Conservation (phyloP, 2,797 vertebrate genomes). For the Pantherophis vulpinus region DNA sequence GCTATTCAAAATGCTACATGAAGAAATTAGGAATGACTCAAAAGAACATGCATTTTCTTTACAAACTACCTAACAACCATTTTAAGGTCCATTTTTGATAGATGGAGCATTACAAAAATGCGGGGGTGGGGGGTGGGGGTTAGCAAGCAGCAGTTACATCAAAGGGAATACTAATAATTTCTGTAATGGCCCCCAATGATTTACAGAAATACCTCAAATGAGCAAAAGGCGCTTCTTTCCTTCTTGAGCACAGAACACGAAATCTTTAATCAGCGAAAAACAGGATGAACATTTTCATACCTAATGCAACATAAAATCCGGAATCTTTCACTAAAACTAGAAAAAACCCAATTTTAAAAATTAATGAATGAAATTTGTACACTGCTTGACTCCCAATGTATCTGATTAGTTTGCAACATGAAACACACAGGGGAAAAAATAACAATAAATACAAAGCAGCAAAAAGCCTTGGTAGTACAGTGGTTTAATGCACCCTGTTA, state of each 20-base stretch:
- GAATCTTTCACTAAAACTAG: not conserved
- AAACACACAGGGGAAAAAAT: not conserved
- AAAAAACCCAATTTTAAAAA: not conserved
- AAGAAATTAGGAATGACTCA: not conserved
- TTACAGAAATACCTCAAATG: not conserved
- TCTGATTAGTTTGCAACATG: not conserved
- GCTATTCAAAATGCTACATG: not conserved
- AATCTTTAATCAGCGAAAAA: not conserved
- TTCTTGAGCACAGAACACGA: not conserved
- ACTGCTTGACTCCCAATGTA: not conserved
- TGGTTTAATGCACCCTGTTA: too few species aligned
- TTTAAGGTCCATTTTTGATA: not conserved
- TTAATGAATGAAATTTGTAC: not conserved
- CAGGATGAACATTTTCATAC: not conserved
- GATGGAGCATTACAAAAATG: not conserved
- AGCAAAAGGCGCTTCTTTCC: not conserved
- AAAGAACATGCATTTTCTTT: not conserved
- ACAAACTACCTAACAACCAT: not conserved
- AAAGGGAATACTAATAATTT: not conserved
- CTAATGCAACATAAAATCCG: not conserved
- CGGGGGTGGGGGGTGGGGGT: rapidly evolving
- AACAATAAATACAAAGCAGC: not conserved
- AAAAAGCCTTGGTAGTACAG: too few species aligned
- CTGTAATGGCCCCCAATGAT: not conserved
- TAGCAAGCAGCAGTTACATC: not conserved